Conservation (phyloP, 1,140 invertebrate genomes). For the Lordiphosa stackelbergi region DNA sequence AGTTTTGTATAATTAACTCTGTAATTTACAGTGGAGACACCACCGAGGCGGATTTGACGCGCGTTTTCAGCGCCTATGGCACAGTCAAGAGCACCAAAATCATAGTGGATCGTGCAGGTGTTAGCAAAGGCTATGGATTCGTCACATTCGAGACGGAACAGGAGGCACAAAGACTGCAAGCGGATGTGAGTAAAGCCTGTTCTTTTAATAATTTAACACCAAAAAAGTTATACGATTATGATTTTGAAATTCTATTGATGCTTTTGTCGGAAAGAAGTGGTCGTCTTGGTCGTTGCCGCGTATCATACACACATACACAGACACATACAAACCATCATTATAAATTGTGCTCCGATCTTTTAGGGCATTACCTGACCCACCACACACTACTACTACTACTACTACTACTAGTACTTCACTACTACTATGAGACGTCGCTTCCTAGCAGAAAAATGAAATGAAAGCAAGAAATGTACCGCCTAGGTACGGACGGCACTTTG, state of each 20-base stretch:
- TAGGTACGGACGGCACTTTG: slow-evolving; percentile 67
- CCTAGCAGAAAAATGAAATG: neutral
- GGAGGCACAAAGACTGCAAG: slow-evolving; percentile 87
- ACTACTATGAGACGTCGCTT: slow-evolving; percentile 7
- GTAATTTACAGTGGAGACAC: slow-evolving; percentile 82
- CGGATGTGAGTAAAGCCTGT: slow-evolving; percentile 78
- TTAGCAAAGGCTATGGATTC: slow-evolving; percentile 96
- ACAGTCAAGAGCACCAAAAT: slow-evolving; percentile 96
- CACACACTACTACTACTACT: slow-evolving; percentile 31
- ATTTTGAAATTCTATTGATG: slow-evolving; percentile 17
- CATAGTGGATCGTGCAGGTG: slow-evolving; percentile 93
- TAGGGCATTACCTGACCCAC: slow-evolving; percentile 61
- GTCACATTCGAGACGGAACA: slow-evolving; percentile 96
- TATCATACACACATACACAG: slow-evolving; percentile 4
- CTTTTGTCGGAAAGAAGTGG: slow-evolving; percentile 5
- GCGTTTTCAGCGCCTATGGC: slow-evolving; percentile 91
- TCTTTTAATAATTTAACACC: slow-evolving; percentile 19
- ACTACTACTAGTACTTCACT: slow-evolving; percentile 30
- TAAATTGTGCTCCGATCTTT: slow-evolving; percentile 71
- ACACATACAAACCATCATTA: slow-evolving; percentile 20
- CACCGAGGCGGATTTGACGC: slow-evolving; percentile 88
- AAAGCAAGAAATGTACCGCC: slow-evolving; percentile 42
- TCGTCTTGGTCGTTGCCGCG: neutral
- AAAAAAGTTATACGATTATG: slow-evolving; percentile 14
- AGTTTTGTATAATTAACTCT: neutral